Conservation (phyloP, 2,113 vertebrate genomes). For the Monopterus albus region DNA sequence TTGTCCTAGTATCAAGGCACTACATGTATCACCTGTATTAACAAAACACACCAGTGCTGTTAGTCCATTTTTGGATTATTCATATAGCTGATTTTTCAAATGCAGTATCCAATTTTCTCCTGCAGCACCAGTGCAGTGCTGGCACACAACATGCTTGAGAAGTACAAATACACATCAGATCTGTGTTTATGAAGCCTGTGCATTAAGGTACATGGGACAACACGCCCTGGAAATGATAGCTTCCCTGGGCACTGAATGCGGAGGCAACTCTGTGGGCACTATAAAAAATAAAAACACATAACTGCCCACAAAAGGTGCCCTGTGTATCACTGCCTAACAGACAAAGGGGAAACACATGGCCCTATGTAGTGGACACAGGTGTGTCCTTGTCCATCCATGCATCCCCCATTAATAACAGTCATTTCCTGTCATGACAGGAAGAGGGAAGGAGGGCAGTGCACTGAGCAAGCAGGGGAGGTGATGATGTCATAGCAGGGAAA, state of each 20-base stretch:
- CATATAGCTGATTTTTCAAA: background rate
- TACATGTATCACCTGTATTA: no score
- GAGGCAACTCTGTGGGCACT: background rate
- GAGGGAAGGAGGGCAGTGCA: slow-evolving; percentile 56
- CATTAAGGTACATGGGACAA: background rate
- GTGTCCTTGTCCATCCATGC: slow-evolving; percentile 70
- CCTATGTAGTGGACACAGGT: slow-evolving; percentile 73
- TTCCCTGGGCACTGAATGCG: no score
- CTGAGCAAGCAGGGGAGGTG: slow-evolving; percentile 12
- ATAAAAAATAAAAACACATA: slow-evolving; percentile 7
- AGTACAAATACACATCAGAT: background rate
- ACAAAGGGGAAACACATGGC: slow-evolving; percentile 42
- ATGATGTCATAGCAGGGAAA: slow-evolving; percentile 70
- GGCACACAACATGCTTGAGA: background rate
- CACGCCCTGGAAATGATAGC: background rate
- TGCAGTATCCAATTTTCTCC: no score
- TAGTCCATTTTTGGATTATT: background rate
- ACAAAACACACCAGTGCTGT: no score
- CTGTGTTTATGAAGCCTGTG: background rate
- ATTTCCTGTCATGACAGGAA: slow-evolving; percentile 75
- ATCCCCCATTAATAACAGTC: slow-evolving; percentile 22
- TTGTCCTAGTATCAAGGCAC: no score
- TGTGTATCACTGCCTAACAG: slow-evolving; percentile 40
- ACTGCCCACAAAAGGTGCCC: background rate
- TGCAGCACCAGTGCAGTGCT: background rate